Conservation (phyloP, 1,140 invertebrate genomes). For the Tetramorium parvispinum region DNA sequence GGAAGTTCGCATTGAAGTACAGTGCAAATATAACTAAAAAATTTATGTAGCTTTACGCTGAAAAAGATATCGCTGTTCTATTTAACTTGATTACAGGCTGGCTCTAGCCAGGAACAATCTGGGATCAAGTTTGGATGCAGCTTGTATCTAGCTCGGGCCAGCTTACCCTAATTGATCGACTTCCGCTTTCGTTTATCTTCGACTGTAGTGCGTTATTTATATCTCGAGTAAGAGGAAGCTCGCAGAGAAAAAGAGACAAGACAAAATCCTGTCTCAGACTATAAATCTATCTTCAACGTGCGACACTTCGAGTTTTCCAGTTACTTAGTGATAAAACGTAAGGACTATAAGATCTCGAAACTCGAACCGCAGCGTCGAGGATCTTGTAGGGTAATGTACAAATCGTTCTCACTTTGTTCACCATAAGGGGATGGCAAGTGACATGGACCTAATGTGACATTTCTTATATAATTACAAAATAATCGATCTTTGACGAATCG, state of each 20-base stretch:
- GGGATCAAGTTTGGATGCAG: not conserved
- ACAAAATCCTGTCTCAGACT: constrained; percentile 1
- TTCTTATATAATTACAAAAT: not conserved
- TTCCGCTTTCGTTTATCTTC: not conserved
- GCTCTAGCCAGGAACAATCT: not conserved
- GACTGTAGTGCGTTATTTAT: constrained; percentile 21
- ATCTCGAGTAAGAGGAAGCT: constrained; percentile 56
- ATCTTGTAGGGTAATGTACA: constrained; percentile 14
- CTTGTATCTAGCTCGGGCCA: not conserved
- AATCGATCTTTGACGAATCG: not conserved
- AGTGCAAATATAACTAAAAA: constrained; percentile 1
- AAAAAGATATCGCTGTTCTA: not conserved
- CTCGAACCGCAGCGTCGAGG: not conserved
- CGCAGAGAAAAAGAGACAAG: constrained; percentile 49
- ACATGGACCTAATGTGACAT: constrained; percentile 5
- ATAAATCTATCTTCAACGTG: constrained; percentile 17
- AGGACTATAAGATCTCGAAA: not conserved
- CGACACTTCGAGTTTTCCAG: not conserved
- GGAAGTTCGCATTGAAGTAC: constrained; percentile 14
- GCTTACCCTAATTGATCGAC: not conserved
- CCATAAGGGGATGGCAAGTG: not conserved
- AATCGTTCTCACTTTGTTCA: constrained; percentile 4
- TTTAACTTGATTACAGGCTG: not conserved
- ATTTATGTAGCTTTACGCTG: not conserved
- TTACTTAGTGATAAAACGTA: not conserved